Percentiles rank a stretch among this genome's conserved stretches.
Evolutionary conservation across 2,888 invertebrate genomes (phyloP).

Genomic region (Pachycephus smyrnensis): DNA sequence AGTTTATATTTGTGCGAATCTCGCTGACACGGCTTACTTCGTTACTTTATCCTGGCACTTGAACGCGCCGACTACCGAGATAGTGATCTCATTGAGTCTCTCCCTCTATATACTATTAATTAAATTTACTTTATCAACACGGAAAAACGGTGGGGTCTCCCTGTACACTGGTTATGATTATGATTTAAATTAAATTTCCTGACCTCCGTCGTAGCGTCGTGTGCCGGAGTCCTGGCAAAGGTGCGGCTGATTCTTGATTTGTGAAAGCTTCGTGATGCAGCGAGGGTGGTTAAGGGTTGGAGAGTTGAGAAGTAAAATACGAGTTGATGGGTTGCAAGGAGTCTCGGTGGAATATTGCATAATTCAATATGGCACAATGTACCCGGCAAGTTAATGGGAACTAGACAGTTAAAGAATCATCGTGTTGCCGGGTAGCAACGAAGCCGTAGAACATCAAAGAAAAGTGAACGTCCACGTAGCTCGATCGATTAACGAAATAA

Average conservation of each 20-base stretch:
- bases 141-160: background rate
- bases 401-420: too few species aligned
- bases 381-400: too few species aligned
- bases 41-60: conserved; percentile 2
- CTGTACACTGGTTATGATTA: conserved; percentile 35
- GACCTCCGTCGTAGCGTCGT: conserved; percentile 24
- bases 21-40: conserved; percentile 24
- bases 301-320: too few species aligned
- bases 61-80: conserved; percentile 38
- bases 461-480: too few species aligned
- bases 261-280: background rate
- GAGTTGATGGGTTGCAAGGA: too few species aligned
- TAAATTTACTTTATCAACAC: conserved; percentile 33
- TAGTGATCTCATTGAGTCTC: conserved; percentile 45
- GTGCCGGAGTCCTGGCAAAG: conserved; percentile 2
- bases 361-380: too few species aligned
- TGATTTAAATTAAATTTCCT: conserved; percentile 42
- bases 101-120: conserved; percentile 41
- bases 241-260: background rate
- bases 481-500: too few species aligned
- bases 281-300: too few species aligned
- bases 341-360: too few species aligned
- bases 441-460: too few species aligned
- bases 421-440: too few species aligned
- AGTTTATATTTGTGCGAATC: conserved; percentile 7